phyloP scores from a whole-genome alignment of 2,888 invertebrate species.

The Philonicus albiceps region DNA sequence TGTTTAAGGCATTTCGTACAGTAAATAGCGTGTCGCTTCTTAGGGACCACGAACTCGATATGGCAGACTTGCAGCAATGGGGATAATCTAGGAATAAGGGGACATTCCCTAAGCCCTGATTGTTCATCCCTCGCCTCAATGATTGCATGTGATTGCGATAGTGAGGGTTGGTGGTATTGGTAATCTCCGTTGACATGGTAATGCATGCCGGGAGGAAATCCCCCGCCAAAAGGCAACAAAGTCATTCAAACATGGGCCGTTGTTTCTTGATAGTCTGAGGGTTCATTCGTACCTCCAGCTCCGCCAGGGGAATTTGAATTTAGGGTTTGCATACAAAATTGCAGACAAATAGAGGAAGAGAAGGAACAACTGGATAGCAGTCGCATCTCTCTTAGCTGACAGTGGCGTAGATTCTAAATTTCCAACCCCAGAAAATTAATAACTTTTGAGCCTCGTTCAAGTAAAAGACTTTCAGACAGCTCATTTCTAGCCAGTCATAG shows the following conservation, averaged over 20 bases:
- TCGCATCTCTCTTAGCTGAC: not conserved
- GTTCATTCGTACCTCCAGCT: not conserved
- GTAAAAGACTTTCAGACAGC: too few species aligned
- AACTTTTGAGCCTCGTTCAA: too few species aligned
- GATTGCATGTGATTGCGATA: not conserved
- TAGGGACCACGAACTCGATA: not conserved
- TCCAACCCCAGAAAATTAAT: too few species aligned
- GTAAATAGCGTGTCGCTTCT: not conserved
- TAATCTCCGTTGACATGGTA: not conserved
- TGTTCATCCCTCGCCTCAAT: not conserved
- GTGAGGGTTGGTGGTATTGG: not conserved
- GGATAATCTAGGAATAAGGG: not conserved
- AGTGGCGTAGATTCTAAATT: not conserved
- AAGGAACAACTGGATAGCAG: not conserved
- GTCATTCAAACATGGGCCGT: not conserved
- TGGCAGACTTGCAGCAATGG: not conserved
- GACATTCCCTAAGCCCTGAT: not conserved
- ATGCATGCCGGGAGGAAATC: not conserved
- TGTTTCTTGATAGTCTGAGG: not conserved
- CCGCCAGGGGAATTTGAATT: not conserved
- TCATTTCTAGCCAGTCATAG: too few species aligned
- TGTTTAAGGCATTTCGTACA: not conserved
- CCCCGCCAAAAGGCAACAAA: not conserved
- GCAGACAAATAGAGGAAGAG: not conserved
- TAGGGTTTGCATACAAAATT: not conserved